Percentiles rank a stretch among this genome's conserved stretches.
phyloP scores from a whole-genome alignment of 2,113 vertebrate species.

The Formicarius rufipectus region DNA sequence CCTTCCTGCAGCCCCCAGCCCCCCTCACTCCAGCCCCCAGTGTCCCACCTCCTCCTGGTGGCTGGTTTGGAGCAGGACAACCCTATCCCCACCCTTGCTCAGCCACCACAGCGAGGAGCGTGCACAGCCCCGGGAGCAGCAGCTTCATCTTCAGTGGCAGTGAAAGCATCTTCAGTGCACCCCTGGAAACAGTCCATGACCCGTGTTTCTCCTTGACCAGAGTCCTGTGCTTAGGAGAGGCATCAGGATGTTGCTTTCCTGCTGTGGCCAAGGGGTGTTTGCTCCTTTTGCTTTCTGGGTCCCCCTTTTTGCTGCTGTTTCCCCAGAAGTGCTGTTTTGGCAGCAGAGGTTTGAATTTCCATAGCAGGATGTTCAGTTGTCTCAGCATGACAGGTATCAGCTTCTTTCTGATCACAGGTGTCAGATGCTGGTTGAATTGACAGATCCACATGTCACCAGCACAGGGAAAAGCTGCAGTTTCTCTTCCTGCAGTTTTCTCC shows the following conservation, averaged over 20 bases:
- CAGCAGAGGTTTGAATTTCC: fast-evolving
- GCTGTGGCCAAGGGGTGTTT: neutral
- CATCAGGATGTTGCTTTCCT: neutral
- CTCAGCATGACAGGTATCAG: neutral
- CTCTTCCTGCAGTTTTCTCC: neutral
- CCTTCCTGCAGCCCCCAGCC: neutral
- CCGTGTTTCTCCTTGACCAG: neutral
- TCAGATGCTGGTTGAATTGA: neutral
- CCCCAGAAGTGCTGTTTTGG: fast-evolving
- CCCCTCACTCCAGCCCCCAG: fast-evolving
- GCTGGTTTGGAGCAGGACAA: neutral
- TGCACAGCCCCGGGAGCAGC: neutral
- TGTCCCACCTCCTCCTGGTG: neutral
- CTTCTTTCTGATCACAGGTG: neutral
- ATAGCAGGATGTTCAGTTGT: neutral
- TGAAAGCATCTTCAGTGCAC: neutral
- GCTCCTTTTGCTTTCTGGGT: neutral
- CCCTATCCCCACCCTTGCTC: neutral
- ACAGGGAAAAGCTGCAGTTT: neutral
- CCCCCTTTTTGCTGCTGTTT: neutral
- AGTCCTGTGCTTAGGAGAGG: neutral
- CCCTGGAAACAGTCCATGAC: neutral
- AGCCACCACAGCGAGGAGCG: too few species aligned
- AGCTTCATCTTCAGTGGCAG: neutral
- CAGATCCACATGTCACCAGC: neutral